Percentiles rank a stretch among this genome's conserved stretches.
phyloP scores from a whole-genome alignment of 1,140 invertebrate genomes.

The Diplogasteroides magnus region DNA sequence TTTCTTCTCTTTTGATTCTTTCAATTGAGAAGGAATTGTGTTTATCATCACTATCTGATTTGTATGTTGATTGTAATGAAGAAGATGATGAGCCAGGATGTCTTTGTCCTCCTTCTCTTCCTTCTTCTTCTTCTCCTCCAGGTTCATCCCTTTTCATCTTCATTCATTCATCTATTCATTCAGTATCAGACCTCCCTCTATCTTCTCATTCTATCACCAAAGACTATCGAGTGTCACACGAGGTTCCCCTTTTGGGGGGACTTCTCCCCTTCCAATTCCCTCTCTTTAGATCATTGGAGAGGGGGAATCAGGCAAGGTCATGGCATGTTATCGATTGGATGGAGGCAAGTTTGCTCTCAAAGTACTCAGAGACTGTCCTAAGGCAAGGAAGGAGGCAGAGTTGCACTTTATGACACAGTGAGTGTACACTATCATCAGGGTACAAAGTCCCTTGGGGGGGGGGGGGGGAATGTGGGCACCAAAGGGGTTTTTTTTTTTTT shows the following conservation, averaged over 20 bases:
- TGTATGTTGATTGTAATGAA: background rate
- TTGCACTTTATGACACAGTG: conserved; percentile 78
- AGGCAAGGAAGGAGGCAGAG: conserved; percentile 87
- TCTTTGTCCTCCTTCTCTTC: background rate
- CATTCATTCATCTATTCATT: too few species aligned
- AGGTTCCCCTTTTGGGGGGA: conserved; percentile 40
- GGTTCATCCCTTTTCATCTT: too few species aligned
- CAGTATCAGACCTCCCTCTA: too few species aligned
- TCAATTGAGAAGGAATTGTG: background rate
- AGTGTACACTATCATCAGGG: too few species aligned
- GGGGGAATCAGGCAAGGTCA: conserved; percentile 89
- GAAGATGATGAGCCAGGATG: background rate
- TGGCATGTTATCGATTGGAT: conserved; percentile 68
- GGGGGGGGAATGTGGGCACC: too few species aligned
- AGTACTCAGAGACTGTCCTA: conserved; percentile 81
- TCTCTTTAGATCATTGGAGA: conserved; percentile 74
- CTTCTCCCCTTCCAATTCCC: conserved; percentile 10
- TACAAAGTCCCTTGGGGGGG: too few species aligned
- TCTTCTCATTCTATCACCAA: conserved; percentile 72
- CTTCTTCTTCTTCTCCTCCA: background rate
- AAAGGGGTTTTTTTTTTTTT: too few species aligned
- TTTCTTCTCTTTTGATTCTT: background rate
- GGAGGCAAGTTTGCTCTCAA: conserved; percentile 79
- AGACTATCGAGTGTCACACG: conserved; percentile 88
- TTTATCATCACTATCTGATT: background rate